Evolutionary conservation across 2,888 invertebrate genomes (phyloP).

Genomic region (Calliopum simillimum): DNA sequence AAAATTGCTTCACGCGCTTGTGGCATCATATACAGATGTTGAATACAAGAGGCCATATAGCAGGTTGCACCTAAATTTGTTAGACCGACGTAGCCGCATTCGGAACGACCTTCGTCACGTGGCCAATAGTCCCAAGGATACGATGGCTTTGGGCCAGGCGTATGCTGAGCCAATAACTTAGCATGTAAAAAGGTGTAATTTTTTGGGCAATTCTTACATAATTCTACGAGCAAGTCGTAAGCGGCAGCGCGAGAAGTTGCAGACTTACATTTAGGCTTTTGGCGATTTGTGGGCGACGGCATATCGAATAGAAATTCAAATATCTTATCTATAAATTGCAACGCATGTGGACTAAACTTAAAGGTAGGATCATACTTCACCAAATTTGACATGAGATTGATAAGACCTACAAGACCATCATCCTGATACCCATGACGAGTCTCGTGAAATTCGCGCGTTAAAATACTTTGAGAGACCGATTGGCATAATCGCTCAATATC

Average conservation of each 20-base stretch:
- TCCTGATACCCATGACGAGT: slow-evolving; percentile 87
- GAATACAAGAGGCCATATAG: slow-evolving; percentile 98
- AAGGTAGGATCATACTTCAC: slow-evolving; percentile 90
- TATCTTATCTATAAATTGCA: slow-evolving; percentile 72
- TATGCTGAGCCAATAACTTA: slow-evolving; percentile 87
- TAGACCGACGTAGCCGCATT: slow-evolving; percentile 94
- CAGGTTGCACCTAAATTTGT: slow-evolving; percentile 97
- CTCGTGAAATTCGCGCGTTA: slow-evolving; percentile 85
- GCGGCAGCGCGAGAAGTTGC: slow-evolving; percentile 89
- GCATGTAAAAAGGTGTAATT: slow-evolving; percentile 88
- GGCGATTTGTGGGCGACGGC: slow-evolving; percentile 85
- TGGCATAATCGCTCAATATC: slow-evolving; percentile 81
- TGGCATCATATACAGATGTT: slow-evolving; percentile 97
- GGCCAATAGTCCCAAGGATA: slow-evolving; percentile 99
- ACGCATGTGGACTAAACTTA: slow-evolving; percentile 82
- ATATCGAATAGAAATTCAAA: slow-evolving; percentile 92
- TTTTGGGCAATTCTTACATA: slow-evolving; percentile 85
- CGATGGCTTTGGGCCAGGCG: slow-evolving; percentile 83
- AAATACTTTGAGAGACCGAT: slow-evolving; percentile 80
- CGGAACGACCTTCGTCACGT: slow-evolving; percentile 92
- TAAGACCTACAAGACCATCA: slow-evolving; percentile 88
- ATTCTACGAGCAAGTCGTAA: slow-evolving; percentile 89
- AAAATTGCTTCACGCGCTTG: slow-evolving; percentile 88
- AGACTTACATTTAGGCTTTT: slow-evolving; percentile 94
- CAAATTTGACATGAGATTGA: slow-evolving; percentile 87